Evolutionary conservation across 1,140 invertebrate genomes (phyloP).

Genomic region (Macrosteles quadrilineatus): DNA sequence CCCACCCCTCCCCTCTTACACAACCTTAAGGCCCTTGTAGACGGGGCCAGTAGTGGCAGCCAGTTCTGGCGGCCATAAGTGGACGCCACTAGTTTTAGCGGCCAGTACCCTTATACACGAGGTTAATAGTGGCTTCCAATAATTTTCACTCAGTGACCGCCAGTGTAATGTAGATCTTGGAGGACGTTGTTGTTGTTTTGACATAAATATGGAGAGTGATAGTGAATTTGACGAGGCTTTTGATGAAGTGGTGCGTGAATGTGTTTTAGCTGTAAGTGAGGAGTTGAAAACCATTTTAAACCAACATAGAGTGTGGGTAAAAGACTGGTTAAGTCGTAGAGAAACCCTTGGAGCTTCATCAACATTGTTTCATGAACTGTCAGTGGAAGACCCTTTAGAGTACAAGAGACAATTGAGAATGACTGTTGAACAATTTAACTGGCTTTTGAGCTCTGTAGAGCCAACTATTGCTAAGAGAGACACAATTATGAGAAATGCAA

Average conservation of each 20-base stretch:
- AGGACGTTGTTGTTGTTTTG: background rate
- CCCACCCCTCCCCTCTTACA: no score
- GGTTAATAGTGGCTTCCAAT: constrained; percentile 14
- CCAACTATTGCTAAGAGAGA: background rate
- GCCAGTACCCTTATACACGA: constrained; percentile 3
- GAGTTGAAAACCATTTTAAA: background rate
- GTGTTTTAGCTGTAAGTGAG: background rate
- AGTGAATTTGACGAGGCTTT: background rate
- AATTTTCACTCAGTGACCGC: no score
- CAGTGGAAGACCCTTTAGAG: background rate
- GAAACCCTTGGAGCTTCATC: constrained; percentile 5
- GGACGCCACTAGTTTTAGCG: constrained; percentile 4
- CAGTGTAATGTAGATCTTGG: background rate
- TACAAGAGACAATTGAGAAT: background rate
- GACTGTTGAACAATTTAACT: background rate
- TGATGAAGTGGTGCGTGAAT: background rate
- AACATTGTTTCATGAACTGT: constrained; percentile 4
- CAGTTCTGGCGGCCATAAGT: constrained; percentile 1
- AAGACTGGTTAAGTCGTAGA: background rate
- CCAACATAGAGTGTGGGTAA: constrained; percentile 5
- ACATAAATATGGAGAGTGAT: constrained; percentile 1
- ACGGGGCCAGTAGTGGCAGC: background rate
- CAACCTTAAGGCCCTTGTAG: no score
- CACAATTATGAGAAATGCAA: background rate
- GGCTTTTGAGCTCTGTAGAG: background rate